Evolutionary conservation across 2,113 vertebrate species (phyloP).

Genomic region (Albula glossodonta): DNA sequence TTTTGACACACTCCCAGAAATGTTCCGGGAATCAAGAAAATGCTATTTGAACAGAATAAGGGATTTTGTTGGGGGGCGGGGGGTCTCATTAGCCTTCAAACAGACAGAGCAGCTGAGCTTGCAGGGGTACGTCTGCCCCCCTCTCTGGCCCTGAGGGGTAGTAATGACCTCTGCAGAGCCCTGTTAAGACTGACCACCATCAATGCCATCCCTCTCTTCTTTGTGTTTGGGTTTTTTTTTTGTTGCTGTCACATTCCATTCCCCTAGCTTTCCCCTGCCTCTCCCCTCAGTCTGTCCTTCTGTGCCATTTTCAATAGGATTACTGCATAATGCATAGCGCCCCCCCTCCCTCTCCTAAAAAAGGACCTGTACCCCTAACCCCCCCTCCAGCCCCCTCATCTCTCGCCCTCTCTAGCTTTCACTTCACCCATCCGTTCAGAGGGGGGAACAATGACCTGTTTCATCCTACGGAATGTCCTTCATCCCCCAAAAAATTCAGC

Average conservation of each 20-base stretch:
- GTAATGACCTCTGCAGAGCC: conserved; percentile 61
- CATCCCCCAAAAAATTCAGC: conserved; percentile 65
- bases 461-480: conserved; percentile 77
- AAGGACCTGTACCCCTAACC: conserved; percentile 62
- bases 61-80: conserved; percentile 24
- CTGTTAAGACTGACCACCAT: conserved; percentile 65
- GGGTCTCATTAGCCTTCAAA: conserved; percentile 24
- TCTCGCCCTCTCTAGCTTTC: conserved; percentile 62
- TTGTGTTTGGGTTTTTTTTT: background rate
- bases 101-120: conserved; percentile 16
- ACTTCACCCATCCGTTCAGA: conserved; percentile 75
- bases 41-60: conserved; percentile 23
- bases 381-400: conserved; percentile 46
- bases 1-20: no score
- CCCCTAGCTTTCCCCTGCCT: conserved; percentile 57
- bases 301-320: conserved; percentile 75
- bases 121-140: conserved; percentile 9
- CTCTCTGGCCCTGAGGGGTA: conserved; percentile 45
- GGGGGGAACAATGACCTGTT: conserved; percentile 75
- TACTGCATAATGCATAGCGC: conserved; percentile 69
- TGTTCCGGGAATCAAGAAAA: background rate
- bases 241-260: conserved; percentile 74
- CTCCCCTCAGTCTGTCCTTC: conserved; percentile 68
- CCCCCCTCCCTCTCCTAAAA: conserved; percentile 31
- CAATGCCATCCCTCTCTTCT: conserved; percentile 71